Percentiles rank a stretch among this genome's conserved stretches.
These are phyloP conservation scores for Tetanocera ferruginea DNA, from an alignment of 2,888 invertebrate genomes.

Conservation along the genomic window DNA sequence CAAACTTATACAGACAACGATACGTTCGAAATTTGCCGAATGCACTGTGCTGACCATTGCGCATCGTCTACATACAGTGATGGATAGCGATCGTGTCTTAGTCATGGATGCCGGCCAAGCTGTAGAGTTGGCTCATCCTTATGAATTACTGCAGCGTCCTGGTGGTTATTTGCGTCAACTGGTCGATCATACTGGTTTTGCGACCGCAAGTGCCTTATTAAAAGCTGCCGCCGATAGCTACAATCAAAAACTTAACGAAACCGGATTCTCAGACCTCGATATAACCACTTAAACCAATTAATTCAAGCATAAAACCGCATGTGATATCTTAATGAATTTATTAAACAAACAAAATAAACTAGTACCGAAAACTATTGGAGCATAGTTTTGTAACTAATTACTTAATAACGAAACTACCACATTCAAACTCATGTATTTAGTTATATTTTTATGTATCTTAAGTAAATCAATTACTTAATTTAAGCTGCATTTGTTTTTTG, in stretches of 20 bases:
- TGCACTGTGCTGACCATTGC: slow-evolving; percentile 94
- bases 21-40: slow-evolving; percentile 81
- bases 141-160: slow-evolving; percentile 73
- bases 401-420: neutral
- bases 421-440: neutral
- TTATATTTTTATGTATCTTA: neutral
- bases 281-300: slow-evolving; percentile 24
- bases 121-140: slow-evolving; percentile 84
- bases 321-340: slow-evolving; percentile 29
- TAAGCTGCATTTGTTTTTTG: neutral
- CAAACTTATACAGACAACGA: slow-evolving; percentile 85
- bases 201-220: slow-evolving; percentile 73
- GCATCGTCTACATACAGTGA: slow-evolving; percentile 90
- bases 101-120: slow-evolving; percentile 83
- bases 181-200: slow-evolving; percentile 78
- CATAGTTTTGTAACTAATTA: neutral
- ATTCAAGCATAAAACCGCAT: neutral
- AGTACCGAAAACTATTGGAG: slow-evolving; percentile 8
- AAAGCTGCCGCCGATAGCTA: slow-evolving; percentile 73
- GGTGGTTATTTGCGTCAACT: slow-evolving; percentile 76
- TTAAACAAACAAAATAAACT: neutral
- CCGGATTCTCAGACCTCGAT: slow-evolving; percentile 45
- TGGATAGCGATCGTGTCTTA: slow-evolving; percentile 88
- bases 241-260: slow-evolving; percentile 49
- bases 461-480: slow-evolving; percentile 13